Conservation (phyloP, 2,888 invertebrate species). For the Ferdinandea cuprea region DNA sequence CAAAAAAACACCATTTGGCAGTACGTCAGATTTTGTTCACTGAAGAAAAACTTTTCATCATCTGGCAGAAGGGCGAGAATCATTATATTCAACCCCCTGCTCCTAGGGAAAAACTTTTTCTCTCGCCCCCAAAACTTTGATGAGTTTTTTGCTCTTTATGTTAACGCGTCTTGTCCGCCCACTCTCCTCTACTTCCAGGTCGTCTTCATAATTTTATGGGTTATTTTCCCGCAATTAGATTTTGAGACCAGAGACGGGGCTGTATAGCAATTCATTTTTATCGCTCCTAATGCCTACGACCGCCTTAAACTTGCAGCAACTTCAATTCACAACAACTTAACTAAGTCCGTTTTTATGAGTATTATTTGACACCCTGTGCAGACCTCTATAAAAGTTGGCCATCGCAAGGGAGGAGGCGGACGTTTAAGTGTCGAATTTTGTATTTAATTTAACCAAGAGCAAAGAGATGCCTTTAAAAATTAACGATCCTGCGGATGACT, state of each 20-base stretch:
- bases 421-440: slow-evolving; percentile 52
- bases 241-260: slow-evolving; percentile 24
- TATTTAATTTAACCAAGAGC: slow-evolving; percentile 67
- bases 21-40: slow-evolving; percentile 35
- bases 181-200: not conserved
- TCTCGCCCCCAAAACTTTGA: slow-evolving; percentile 55
- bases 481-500: slow-evolving; percentile 68
- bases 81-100: not conserved
- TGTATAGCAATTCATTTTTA: slow-evolving; percentile 61
- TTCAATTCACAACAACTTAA: slow-evolving; percentile 55
- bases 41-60: slow-evolving; percentile 34
- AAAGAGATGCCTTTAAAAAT: slow-evolving; percentile 65
- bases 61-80: slow-evolving; percentile 22
- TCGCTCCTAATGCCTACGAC: slow-evolving; percentile 31
- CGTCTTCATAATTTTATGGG: slow-evolving; percentile 70
- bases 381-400: slow-evolving; percentile 57
- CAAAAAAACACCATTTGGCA: slow-evolving; percentile 61
- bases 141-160: slow-evolving; percentile 55
- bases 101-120: slow-evolving; percentile 38
- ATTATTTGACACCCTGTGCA: slow-evolving; percentile 67
- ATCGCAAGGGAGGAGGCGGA: not conserved
- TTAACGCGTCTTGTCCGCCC: slow-evolving; percentile 3
- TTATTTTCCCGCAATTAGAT: slow-evolving; percentile 71
- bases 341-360: slow-evolving; percentile 56
- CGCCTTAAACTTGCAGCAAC: slow-evolving; percentile 14